These are phyloP conservation scores for Yoshiicerus persimilis DNA, from an alignment of 1,140 invertebrate genomes.

Conservation along the genomic window DNA sequence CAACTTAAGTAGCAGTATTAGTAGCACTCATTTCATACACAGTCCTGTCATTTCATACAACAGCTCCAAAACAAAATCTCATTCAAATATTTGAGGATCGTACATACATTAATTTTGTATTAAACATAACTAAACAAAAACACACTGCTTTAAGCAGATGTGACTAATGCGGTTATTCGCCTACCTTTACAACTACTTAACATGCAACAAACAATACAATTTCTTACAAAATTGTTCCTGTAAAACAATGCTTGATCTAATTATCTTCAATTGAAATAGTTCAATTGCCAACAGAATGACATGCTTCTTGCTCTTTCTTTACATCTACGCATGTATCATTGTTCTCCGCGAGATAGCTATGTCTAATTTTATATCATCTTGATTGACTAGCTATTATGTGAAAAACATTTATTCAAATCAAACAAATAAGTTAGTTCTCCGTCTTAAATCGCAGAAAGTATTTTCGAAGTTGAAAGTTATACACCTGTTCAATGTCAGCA, in stretches of 20 bases:
- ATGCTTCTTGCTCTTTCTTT: not conserved
- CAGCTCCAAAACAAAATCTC: too few species aligned
- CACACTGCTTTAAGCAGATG: not conserved
- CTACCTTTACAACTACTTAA: not conserved
- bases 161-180: not conserved
- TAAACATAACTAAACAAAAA: not conserved
- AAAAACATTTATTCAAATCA: not conserved
- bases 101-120: not conserved
- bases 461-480: not conserved
- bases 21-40: too few species aligned
- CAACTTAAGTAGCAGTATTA: not conserved
- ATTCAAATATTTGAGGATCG: not conserved
- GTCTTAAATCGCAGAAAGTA: too few species aligned
- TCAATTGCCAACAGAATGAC: not conserved
- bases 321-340: not conserved
- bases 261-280: not conserved
- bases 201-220: not conserved
- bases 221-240: not conserved
- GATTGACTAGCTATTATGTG: not conserved
- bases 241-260: slow-evolving; percentile 11
- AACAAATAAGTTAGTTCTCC: not conserved
- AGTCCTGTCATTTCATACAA: too few species aligned
- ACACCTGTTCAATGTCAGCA: not conserved
- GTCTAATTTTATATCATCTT: not conserved
- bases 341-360: too few species aligned